Evolutionary conservation across 2,888 invertebrate genomes (phyloP), one percentile per base, ranked within the genome.

Genomic region (Lithophane semibrunnea): DNA sequence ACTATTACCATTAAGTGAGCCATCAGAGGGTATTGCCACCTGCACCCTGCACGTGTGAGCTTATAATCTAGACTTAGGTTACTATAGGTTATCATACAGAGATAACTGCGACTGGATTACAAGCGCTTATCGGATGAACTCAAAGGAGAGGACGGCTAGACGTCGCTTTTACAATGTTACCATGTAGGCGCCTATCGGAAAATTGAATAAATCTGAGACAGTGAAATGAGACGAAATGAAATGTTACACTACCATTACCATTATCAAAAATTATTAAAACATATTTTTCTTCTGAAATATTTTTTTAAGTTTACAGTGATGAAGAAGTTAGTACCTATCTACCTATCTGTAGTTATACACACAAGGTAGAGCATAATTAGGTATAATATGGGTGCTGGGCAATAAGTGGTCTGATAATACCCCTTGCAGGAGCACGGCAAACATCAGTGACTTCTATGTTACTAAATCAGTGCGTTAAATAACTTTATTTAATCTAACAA

Each of bases 21-120:
- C 24, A 44, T 21, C 42, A 13, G 44, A 68, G 37, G 52, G 18
- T 75, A n/a, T 54, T 24, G 63, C n/a, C 65, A 49, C 61, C 60
- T 61, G 69, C 13, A 24, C 54, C n/a, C 52, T 76, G 47, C 79
- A 80, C 82, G 77, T 79, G 79, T 79, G 52, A 49, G 58, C 72
- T 64, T 29, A 18, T 44, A 52, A 60, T 42, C 58, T 54, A 47
- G 16, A 37, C 44, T 10, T 1, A 12, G 70, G 70, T 66, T 24
- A 61, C 18, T 37, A 3, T 16, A 61, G 83, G 80, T 77, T 80
- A 82, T 80, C 80, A 24, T 3, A 0, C 0, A 12, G 44, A 77
- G 78, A 82, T 77, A 82, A 61, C 70, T 56, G 77, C 29, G 37
- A n/a, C 77, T 44, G 66, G 69, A 77, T 82, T 47, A 82, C 29